Evolutionary conservation across 92 coral and sea anemone genomes (phyloP).

Genomic region (Meandrina meandrites): DNA sequence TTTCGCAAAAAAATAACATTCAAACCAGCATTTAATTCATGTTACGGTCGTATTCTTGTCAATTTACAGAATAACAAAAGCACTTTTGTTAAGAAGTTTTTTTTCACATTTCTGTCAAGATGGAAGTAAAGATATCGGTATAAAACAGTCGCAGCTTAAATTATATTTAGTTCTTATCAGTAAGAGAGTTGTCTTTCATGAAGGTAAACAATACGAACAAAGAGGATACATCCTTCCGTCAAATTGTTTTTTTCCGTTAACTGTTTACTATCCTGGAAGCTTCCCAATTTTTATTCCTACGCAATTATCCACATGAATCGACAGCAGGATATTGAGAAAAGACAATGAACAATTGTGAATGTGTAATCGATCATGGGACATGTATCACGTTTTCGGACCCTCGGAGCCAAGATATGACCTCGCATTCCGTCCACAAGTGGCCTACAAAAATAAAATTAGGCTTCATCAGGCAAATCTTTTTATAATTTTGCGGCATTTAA

Average conservation of each 20-base stretch:
- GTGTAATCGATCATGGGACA: neutral
- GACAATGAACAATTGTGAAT: conserved; percentile 7
- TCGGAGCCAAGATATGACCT: conserved; percentile 18
- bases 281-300: conserved; percentile 8
- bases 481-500: neutral
- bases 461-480: neutral
- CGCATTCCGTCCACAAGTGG: neutral
- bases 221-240: conserved; percentile 15
- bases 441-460: neutral
- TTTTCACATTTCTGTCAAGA: neutral
- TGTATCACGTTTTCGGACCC: neutral
- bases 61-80: neutral
- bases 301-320: neutral
- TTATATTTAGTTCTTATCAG: neutral
- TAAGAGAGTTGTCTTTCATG: neutral
- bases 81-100: neutral
- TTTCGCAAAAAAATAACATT: neutral
- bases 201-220: conserved; percentile 4
- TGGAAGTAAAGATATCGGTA: neutral
- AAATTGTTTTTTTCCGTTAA: neutral
- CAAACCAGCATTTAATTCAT: neutral
- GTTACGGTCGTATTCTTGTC: neutral
- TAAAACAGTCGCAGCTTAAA: neutral
- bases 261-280: conserved; percentile 2
- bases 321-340: neutral